Evolutionary conservation across 2,113 vertebrate genomes (phyloP).

Genomic region (Otocyon megalotis): DNA sequence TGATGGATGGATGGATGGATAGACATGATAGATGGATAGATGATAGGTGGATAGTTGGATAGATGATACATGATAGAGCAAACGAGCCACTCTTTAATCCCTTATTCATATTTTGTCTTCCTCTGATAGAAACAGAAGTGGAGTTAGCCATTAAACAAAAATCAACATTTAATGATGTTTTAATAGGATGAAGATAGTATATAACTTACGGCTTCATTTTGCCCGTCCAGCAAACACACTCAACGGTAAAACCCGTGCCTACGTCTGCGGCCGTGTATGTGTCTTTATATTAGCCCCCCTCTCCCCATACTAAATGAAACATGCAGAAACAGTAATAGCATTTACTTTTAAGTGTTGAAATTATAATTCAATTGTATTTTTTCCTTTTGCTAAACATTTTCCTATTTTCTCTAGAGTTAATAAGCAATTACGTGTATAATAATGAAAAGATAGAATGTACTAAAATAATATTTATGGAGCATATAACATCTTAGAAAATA

Average conservation of each 20-base stretch:
- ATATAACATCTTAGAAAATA: not conserved
- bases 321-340: accelerated
- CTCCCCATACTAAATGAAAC: accelerated
- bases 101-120: not conserved
- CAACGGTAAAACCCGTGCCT: accelerated
- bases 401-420: constrained; percentile 48
- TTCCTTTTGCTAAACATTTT: constrained; percentile 33
- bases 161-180: not conserved
- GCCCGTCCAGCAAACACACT: accelerated
- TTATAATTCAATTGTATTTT: constrained; percentile 55
- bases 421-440: constrained; percentile 43
- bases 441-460: constrained; percentile 18
- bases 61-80: not conserved
- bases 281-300: accelerated
- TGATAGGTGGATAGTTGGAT: not conserved
- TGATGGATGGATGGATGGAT: too few relatives aligned
- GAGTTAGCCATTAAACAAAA: not conserved
- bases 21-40: too few relatives aligned
- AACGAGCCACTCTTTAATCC: not conserved
- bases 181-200: not conserved
- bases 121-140: not conserved
- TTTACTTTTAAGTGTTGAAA: not conserved
- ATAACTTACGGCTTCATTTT: not conserved
- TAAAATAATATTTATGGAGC: constrained; percentile 55
- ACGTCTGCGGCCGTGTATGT: accelerated